These are phyloP conservation scores for Myoxocephalus aenaeus DNA, from an alignment of 2,797 vertebrate genomes.

Conservation along the genomic window DNA sequence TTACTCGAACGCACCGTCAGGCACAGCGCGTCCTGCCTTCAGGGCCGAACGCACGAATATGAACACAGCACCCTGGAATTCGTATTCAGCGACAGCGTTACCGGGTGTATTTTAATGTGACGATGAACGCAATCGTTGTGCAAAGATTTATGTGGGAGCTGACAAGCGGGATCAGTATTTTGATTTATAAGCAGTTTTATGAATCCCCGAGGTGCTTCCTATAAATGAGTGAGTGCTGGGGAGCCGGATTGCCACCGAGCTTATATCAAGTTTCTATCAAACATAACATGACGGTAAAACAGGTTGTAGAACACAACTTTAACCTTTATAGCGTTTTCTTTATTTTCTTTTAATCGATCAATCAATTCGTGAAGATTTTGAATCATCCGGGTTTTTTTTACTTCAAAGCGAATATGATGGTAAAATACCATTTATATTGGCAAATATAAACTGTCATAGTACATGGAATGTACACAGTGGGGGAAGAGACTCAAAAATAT, in stretches of 20 bases:
- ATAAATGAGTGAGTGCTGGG: slow-evolving; percentile 18
- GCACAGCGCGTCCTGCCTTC: slow-evolving; percentile 18
- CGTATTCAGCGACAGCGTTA: slow-evolving; percentile 22
- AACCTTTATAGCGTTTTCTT: neutral
- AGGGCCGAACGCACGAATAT: slow-evolving; percentile 12
- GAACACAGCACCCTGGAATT: slow-evolving; percentile 33
- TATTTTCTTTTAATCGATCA: neutral
- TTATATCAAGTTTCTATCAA: slow-evolving; percentile 9
- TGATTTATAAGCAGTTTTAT: slow-evolving; percentile 53
- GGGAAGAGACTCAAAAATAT: neutral
- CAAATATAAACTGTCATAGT: neutral
- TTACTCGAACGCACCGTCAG: slow-evolving; percentile 34
- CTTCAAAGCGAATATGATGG: neutral
- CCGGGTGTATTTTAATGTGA: slow-evolving; percentile 12
- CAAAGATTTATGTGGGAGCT: slow-evolving; percentile 30
- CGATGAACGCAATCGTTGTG: slow-evolving; percentile 3
- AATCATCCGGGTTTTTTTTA: neutral
- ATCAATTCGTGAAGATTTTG: too few relatives aligned
- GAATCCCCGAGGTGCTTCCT: slow-evolving; percentile 31
- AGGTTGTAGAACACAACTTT: neutral
- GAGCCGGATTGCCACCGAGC: slow-evolving; percentile 30
- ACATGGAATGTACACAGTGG: too few relatives aligned
- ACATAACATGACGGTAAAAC: slow-evolving; percentile 13
- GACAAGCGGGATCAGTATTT: slow-evolving; percentile 33
- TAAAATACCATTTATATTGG: neutral